Evolutionary conservation across 2,888 invertebrate species (phyloP).

Genomic region (Elmis aenea): DNA sequence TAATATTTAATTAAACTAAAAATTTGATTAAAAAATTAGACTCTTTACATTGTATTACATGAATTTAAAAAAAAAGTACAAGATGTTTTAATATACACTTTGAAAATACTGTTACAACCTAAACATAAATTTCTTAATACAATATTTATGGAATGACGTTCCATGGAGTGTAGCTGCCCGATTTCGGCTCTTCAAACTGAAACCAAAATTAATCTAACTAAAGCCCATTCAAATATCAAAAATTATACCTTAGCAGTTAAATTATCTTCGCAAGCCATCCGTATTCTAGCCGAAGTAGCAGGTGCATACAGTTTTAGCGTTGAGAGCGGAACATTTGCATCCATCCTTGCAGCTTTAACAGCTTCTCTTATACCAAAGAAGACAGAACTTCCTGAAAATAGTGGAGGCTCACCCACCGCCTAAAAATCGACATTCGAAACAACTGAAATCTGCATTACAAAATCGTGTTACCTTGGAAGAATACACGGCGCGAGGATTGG

Average conservation of each 20-base stretch:
- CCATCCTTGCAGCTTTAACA: constrained; percentile 69
- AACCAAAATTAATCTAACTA: constrained; percentile 27
- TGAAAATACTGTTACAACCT: too few species aligned
- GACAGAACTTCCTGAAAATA: constrained; percentile 82
- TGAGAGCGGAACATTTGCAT: constrained; percentile 54
- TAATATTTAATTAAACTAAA: too few species aligned
- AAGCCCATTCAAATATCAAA: background rate
- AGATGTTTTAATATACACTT: background rate
- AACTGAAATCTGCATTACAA: background rate
- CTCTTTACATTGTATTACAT: background rate
- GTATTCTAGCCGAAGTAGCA: constrained; percentile 81
- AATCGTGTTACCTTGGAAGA: constrained; percentile 76
- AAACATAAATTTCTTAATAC: too few species aligned
- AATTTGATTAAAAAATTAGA: too few species aligned
- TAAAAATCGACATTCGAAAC: constrained; percentile 37
- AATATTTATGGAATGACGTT: constrained; percentile 51
- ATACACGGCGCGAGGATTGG: constrained; percentile 87
- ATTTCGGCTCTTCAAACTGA: constrained; percentile 55
- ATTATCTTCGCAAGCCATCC: constrained; percentile 84
- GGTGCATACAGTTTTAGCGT: constrained; percentile 73
- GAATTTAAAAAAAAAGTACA: background rate
- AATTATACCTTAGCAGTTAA: constrained; percentile 66
- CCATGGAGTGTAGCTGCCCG: constrained; percentile 59
- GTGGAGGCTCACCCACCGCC: constrained; percentile 94
- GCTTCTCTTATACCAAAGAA: constrained; percentile 91